Evolutionary conservation across 30 jellyfish, hydroid and myxozoan species (phyloP).

Genomic region (Aurelia aurita): DNA sequence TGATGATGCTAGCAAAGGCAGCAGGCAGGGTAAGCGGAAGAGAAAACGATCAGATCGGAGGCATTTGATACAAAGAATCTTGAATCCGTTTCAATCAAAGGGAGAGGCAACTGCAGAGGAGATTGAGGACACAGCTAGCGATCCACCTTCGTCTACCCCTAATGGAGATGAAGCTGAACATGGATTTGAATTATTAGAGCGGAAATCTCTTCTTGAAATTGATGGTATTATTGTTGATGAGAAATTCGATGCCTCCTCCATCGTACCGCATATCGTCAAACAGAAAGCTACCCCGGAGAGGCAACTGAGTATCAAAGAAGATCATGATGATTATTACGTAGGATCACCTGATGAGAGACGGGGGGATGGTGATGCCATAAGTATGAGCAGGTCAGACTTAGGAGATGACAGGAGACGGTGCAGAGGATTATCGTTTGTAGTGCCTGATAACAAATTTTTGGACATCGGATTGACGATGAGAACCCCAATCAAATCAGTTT

Average conservation of each 20-base stretch:
- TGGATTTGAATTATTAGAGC: constrained; percentile 18
- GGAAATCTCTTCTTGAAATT: constrained; percentile 42
- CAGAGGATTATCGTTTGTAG: constrained; percentile 8
- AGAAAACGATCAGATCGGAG: not conserved
- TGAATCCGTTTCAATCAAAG: constrained; percentile 31
- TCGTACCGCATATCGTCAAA: constrained; percentile 41
- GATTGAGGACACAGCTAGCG: not conserved
- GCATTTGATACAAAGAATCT: constrained; percentile 35
- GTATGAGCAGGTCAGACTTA: constrained; percentile 31
- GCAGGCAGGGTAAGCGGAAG: constrained; percentile 6
- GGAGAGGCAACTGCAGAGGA: not conserved
- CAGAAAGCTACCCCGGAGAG: constrained; percentile 69
- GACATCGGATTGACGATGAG: constrained; percentile 20
- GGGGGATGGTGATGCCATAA: constrained; percentile 25
- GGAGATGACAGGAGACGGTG: constrained; percentile 2
- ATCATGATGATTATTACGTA: constrained; percentile 5
- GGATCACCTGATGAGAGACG: not conserved
- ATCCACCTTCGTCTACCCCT: constrained; percentile 21
- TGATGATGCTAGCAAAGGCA: constrained; percentile 37
- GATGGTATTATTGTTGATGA: constrained; percentile 1
- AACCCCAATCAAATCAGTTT: constrained; percentile 46
- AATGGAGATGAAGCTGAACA: not conserved
- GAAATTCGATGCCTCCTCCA: constrained; percentile 13
- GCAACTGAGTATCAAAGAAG: not conserved
- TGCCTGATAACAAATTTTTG: constrained; percentile 1